phyloP scores from a whole-genome alignment of 2,113 vertebrate genomes.

The Triplophysa rosa region DNA sequence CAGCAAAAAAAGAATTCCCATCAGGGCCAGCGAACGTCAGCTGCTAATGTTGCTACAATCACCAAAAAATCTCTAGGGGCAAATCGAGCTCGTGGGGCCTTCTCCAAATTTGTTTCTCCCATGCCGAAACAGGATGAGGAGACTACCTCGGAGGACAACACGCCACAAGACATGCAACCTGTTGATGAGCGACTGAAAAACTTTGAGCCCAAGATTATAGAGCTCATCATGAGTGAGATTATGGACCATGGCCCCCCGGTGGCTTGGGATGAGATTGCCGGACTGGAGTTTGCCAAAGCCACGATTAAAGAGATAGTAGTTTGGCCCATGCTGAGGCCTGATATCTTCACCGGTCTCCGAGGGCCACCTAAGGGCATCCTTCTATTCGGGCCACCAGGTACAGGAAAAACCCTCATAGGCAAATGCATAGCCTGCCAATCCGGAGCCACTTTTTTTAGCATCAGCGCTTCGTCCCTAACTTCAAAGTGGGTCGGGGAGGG shows the following conservation, averaged over 20 bases:
- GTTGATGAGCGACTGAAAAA: slow-evolving; percentile 86
- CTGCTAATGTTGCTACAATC: slow-evolving; percentile 58
- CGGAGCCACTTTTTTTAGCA: slow-evolving; percentile 96
- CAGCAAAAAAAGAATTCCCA: slow-evolving; percentile 83
- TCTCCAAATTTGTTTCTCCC: slow-evolving; percentile 90
- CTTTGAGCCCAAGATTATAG: slow-evolving; percentile 93
- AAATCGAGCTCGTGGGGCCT: slow-evolving; percentile 82
- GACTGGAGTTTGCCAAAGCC: slow-evolving; percentile 92
- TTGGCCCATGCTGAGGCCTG: slow-evolving; percentile 96
- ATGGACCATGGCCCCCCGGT: slow-evolving; percentile 93
- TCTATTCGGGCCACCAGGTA: slow-evolving; percentile 93
- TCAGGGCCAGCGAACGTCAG: slow-evolving; percentile 65
- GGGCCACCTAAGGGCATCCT: slow-evolving; percentile 96
- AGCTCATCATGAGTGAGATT: slow-evolving; percentile 94
- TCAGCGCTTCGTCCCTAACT: slow-evolving; percentile 94
- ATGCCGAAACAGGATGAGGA: slow-evolving; percentile 80
- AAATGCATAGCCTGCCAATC: slow-evolving; percentile 97
- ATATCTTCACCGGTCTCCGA: slow-evolving; percentile 92
- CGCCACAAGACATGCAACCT: slow-evolving; percentile 58
- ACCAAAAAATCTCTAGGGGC: slow-evolving; percentile 90
- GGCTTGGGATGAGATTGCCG: slow-evolving; percentile 93
- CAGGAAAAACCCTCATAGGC: slow-evolving; percentile 95
- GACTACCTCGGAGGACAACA: slow-evolving; percentile 26
- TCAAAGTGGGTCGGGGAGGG: slow-evolving; percentile 98
- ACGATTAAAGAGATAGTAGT: slow-evolving; percentile 97